Percentiles rank a stretch among this genome's conserved stretches.
These are phyloP conservation scores for Podabrus alpinus DNA, from an alignment of 2,888 invertebrate species.

Conservation along the genomic window DNA sequence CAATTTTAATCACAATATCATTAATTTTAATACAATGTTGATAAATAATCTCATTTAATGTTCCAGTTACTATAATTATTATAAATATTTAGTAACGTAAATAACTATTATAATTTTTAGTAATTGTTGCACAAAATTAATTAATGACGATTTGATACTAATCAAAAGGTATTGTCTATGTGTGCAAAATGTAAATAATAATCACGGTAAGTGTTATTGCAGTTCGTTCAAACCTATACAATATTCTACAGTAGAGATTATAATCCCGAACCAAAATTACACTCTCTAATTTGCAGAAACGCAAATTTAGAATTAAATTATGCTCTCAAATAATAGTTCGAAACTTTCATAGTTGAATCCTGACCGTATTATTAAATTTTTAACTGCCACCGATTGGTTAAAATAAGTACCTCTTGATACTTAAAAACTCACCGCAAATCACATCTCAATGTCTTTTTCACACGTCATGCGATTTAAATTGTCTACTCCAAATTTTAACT, in stretches of 20 bases:
- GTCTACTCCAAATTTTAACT: too few species aligned
- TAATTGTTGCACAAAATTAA: neutral
- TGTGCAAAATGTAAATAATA: neutral
- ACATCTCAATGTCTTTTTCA: too few species aligned
- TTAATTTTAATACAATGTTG: conserved; percentile 25
- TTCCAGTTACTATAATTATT: neutral
- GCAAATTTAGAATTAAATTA: neutral
- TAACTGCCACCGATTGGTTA: too few species aligned
- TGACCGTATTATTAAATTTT: too few species aligned
- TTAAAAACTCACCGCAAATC: too few species aligned
- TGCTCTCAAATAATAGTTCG: too few species aligned
- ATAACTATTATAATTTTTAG: neutral
- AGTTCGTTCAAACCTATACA: neutral
- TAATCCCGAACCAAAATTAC: neutral
- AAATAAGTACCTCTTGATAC: too few species aligned
- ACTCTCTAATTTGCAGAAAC: neutral
- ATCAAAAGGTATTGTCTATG: neutral
- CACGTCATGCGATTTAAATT: too few species aligned
- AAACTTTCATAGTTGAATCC: too few species aligned
- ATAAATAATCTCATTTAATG: neutral
- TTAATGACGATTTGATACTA: neutral
- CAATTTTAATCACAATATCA: conserved; percentile 24
- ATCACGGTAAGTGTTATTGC: neutral
- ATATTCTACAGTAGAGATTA: neutral
- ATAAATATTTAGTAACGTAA: neutral